Evolutionary conservation across 1,140 invertebrate genomes (phyloP).

Genomic region (Holotrichia oblita): DNA sequence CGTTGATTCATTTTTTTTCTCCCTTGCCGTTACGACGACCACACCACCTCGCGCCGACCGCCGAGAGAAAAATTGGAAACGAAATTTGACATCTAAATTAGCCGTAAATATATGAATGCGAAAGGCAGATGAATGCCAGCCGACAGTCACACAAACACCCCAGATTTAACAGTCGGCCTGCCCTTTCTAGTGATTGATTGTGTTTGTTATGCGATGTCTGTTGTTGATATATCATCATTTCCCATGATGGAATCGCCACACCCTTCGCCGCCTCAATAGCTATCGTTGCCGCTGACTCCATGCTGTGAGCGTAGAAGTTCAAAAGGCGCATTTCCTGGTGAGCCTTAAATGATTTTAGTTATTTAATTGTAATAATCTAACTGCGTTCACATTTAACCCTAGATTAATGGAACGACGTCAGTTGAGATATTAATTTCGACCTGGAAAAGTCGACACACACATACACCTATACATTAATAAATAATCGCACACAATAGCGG

Average conservation of each 20-base stretch:
- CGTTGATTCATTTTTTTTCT: conserved; percentile 5
- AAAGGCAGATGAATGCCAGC: conserved; percentile 16
- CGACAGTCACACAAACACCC: not conserved
- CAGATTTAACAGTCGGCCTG: not conserved
- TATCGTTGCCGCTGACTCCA: not conserved
- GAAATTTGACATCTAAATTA: conserved; percentile 33
- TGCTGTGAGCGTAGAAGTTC: not conserved
- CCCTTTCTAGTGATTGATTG: conserved; percentile 1
- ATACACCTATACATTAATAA: not conserved
- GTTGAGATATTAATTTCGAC: no score
- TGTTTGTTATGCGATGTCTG: conserved; percentile 1
- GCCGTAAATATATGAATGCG: conserved; percentile 33
- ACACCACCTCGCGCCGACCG: not conserved
- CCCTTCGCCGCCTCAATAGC: not conserved
- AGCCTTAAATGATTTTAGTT: no score
- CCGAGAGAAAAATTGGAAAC: conserved; percentile 28
- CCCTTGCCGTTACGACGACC: not conserved
- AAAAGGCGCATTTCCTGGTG: not conserved
- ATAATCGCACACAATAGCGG: not conserved
- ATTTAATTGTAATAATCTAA: no score
- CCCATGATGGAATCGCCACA: not conserved
- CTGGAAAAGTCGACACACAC: no score
- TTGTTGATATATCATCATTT: conserved; percentile 18
- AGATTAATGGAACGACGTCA: no score
- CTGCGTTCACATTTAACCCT: no score